These are phyloP conservation scores for Timema podura DNA, from an alignment of 2,888 invertebrate species.

Conservation along the genomic window DNA sequence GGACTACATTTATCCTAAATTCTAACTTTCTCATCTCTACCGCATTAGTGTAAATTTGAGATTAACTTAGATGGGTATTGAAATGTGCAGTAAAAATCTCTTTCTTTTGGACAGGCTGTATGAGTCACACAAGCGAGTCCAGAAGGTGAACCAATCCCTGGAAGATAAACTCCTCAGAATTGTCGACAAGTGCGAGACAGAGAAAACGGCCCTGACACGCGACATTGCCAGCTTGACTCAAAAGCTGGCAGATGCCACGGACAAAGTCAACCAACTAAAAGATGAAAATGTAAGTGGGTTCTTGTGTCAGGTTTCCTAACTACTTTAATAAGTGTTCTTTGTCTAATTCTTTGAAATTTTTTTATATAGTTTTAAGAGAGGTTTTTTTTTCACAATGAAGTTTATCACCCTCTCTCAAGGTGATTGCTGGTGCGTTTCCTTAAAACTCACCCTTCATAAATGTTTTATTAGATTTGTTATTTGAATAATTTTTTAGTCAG, in stretches of 20 bases:
- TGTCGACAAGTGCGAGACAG: constrained; percentile 88
- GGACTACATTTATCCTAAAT: too few species aligned
- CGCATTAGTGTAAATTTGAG: constrained; percentile 11
- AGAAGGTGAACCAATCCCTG: constrained; percentile 89
- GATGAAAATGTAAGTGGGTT: constrained; percentile 71
- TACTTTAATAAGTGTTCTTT: too few species aligned
- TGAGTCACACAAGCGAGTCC: constrained; percentile 90
- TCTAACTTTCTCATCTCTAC: background rate
- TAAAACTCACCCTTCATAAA: too few species aligned
- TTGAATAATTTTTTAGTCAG: too few species aligned
- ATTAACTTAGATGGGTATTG: background rate
- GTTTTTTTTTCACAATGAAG: too few species aligned
- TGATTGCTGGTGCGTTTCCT: too few species aligned
- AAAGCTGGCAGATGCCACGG: constrained; percentile 78
- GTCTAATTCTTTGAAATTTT: too few species aligned
- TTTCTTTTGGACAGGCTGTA: constrained; percentile 60
- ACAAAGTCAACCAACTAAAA: constrained; percentile 74
- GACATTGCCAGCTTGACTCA: constrained; percentile 83
- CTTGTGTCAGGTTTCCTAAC: too few species aligned
- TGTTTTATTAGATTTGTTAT: too few species aligned
- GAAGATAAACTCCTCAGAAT: constrained; percentile 91
- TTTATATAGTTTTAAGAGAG: too few species aligned
- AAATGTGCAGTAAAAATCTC: background rate
- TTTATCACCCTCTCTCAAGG: too few species aligned
- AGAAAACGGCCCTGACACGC: constrained; percentile 79